Base-by-base conservation (phyloP, 64 coral and sea anemone genomes). In the Montipora foliosa region DNA sequence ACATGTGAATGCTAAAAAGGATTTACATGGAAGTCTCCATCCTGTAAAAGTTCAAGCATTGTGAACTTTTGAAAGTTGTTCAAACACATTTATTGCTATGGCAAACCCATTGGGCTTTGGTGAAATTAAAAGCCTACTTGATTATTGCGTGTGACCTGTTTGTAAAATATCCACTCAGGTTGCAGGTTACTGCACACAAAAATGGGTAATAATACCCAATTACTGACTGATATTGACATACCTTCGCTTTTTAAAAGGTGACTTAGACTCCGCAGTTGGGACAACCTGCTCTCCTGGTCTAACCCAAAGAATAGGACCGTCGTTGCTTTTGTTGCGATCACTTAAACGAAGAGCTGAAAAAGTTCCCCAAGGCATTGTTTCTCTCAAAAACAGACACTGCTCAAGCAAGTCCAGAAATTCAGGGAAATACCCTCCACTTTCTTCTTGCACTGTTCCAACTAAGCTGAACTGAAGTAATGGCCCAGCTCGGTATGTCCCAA, bases 261-360 rank as follows among this genome's bases (percentile, higher is more conserved):
- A 94, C 45, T 85, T 89, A 37, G 81, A 91, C 14, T 99, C 98
- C 9, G 98, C 92, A 75, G 98, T 96, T 5, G 98, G 98, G 60
- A 99, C 87, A 60, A 94, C 87, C 59, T 99, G 98, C 37, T 99
- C 98, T 12, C 98, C 98, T 57, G 98, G 98, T 19, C 98, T 85
- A 20, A 99, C 98, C 98, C 98, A 99, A 16, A 99, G 29, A 78
- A 99, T 99, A 17, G 98, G 98, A 20, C 98, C 98, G 93, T 99
- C 98, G 85, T 99, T 99, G 91, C 98, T 99, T 22, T 90, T 87
- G 60, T 84, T 83, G 24, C 92, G 84, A 16, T 99, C 87, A 77
- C 79, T 90, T 70, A 99, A 67, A 50, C 92, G 91, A 76, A 99
- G 90, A 47, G 89, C 78, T 37, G 98, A 99, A 14, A 94, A 90